Evolutionary conservation across 2,888 invertebrate species (phyloP), one percentile per base, ranked within the genome.

Genomic region (Phortica okadai): DNA sequence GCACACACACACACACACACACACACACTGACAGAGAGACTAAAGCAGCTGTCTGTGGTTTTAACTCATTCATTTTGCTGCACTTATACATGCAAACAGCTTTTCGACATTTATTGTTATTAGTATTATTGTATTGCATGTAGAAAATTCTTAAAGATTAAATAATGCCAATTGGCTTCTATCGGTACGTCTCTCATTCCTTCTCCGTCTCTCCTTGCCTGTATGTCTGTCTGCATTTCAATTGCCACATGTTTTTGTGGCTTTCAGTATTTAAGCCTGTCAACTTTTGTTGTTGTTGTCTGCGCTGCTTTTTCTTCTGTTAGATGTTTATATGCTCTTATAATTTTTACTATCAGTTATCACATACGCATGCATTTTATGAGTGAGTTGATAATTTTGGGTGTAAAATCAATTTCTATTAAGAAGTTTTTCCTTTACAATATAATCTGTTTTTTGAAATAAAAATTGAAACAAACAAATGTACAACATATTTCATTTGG

Each of bases 161-260:
- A 72, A 72, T 56, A 72, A 72, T 72, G 70, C 54, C 70, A 72
- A 72, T 72, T 72, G 54, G 54, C 67, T 66, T 66, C 44, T 62
- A 64, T 6, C 33, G 0, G 50, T 50, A 50, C 14, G 14, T 50
- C 5, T 50, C 50, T 33, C 33, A 4, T 1, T 33, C 33, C 33
- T 5, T 33, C 33, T 33, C 33, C 1, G 4, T 33, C 33, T 33
- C 11, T 56, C 11, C 41, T n/a, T 33, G 7, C 45, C n/a, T n/a
- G 21, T 21, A 21, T 21, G 21, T 1, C 50, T 69, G 16, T 11
- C 21, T 21, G 16, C 21, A 8, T 69, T 11, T 69, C 69, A 66
- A 66, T 44, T 66, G 64, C 66, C 33, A 66, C n/a, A 66, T 66
- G 66, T 66, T 66, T 33, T 41, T 69, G 69, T 50, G 69, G 69